A percentile compares a stretch with the other conserved stretches of the same genome.
Conservation (phyloP, 2,113 vertebrate species). For the Gymnocephalus cernua region DNA sequence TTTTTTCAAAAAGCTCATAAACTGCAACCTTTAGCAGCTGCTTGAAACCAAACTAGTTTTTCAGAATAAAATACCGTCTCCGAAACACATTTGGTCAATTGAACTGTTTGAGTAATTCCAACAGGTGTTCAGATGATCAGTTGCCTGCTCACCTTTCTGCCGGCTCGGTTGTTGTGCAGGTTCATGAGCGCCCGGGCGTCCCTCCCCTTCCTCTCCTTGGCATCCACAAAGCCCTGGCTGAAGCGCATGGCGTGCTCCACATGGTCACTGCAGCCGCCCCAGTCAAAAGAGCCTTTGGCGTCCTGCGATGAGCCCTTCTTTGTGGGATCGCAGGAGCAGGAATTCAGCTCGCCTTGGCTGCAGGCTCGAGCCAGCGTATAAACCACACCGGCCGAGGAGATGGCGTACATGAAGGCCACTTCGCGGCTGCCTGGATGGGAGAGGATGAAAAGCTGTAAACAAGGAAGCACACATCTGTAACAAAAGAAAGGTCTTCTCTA, state of each 20-base stretch:
- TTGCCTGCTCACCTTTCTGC: constrained; percentile 89
- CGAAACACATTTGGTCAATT: not conserved
- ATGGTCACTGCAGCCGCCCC: constrained; percentile 98
- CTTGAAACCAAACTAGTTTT: too few species aligned
- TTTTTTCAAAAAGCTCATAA: too few species aligned
- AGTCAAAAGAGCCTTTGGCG: constrained; percentile 90
- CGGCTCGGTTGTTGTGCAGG: constrained; percentile 95
- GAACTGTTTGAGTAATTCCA: not conserved
- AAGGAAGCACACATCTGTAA: not conserved
- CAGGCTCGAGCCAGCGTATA: constrained; percentile 95
- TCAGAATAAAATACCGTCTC: too few species aligned
- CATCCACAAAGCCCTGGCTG: constrained; percentile 92
- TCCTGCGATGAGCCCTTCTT: constrained; percentile 92
- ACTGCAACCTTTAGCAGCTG: too few species aligned
- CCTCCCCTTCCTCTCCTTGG: constrained; percentile 91
- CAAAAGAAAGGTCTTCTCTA: not conserved
- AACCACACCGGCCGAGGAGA: constrained; percentile 97
- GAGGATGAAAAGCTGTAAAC: not conserved
- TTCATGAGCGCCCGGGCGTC: constrained; percentile 95
- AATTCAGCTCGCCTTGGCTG: constrained; percentile 94
- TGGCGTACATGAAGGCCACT: constrained; percentile 94
- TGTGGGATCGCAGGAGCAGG: constrained; percentile 94
- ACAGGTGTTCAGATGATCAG: not conserved
- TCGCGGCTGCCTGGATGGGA: constrained; percentile 91
- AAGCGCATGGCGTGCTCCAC: constrained; percentile 94